Base-by-base conservation (phyloP, 1,140 invertebrate species). In the Orchestia grillus region DNA sequence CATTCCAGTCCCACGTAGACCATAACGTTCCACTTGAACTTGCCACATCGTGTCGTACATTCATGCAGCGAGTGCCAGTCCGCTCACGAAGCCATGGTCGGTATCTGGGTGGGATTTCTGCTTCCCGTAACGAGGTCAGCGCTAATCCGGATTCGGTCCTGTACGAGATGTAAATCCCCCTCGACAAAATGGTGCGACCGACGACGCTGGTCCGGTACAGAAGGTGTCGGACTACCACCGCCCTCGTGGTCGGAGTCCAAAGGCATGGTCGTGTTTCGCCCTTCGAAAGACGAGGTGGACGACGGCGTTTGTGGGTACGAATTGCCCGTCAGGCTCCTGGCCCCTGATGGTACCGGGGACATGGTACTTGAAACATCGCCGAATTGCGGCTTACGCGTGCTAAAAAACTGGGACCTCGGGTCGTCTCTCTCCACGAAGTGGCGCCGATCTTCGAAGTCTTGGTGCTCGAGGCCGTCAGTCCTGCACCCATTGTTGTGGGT, bases 71-170 rank as follows among this genome's bases (percentile, higher is more conserved):
- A 15, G 62, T 36, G 36, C 62, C 15, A 77, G 36, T 41, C 41
- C 28, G 0, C 88, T 94, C 92, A 94, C 40, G 44, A 94, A 45
- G 92, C 92, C 92, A 94, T 94, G 43, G 92, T 45, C 44, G 92
- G 92, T 8, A 94, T 94, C 44, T 94, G 92, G 44, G 92, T 94
- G 11, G 92, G 92, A 94, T 94, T 94, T 40, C 92, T 6, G 44
- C 92, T 94, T n/a, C 92, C 92, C 23, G 92, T 47, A 6, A 94
- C 92, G 6, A 94, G 44, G 41, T 94, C 92, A 47, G 92, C 44
- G 44, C 92, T 94, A 94, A 94, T 94, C 92, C 92, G 43, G 44
- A 94, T 94, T 45, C 92, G 45, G 92, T 94, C 92, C 47, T 94
- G 43, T 44, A 94, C 92, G 40, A 94, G 92, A 40, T 94, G 92